These are phyloP conservation scores for Rhea pennata DNA, from an alignment of 2,113 vertebrate genomes.

Conservation along the genomic window DNA sequence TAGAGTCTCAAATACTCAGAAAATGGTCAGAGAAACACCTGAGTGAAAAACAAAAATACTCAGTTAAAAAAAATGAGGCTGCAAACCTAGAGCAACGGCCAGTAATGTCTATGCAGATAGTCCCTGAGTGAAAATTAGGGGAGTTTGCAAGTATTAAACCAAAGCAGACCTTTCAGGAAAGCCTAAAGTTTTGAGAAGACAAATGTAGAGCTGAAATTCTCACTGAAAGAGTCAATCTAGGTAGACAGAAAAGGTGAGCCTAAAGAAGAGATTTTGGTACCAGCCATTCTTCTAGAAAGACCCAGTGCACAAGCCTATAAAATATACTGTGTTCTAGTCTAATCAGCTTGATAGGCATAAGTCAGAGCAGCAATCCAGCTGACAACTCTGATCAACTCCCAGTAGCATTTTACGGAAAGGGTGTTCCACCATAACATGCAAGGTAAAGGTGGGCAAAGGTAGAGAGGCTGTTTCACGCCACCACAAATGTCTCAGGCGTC, in stretches of 20 bases:
- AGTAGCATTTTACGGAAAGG: too few relatives aligned
- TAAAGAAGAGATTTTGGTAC: too few relatives aligned
- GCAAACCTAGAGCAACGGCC: not conserved
- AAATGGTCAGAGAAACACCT: not conserved
- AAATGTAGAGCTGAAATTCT: not conserved
- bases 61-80: not conserved
- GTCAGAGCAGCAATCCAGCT: too few relatives aligned
- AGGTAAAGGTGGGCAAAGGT: not conserved
- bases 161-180: not conserved
- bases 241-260: too few relatives aligned
- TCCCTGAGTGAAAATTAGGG: not conserved
- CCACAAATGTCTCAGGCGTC: rapidly evolving
- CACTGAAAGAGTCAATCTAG: too few relatives aligned
- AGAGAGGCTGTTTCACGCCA: not conserved
- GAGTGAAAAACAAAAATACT: not conserved
- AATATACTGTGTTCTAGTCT: too few relatives aligned
- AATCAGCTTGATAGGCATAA: too few relatives aligned
- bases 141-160: not conserved
- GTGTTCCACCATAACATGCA: too few relatives aligned
- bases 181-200: not conserved
- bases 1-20: not conserved
- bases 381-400: too few relatives aligned
- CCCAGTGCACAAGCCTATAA: too few relatives aligned
- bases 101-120: not conserved
- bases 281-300: too few relatives aligned